A percentile compares a stretch with the other conserved stretches of the same genome.
Conservation (phyloP, 2,113 vertebrate species). For the Heterotilapia buettikoferi region DNA sequence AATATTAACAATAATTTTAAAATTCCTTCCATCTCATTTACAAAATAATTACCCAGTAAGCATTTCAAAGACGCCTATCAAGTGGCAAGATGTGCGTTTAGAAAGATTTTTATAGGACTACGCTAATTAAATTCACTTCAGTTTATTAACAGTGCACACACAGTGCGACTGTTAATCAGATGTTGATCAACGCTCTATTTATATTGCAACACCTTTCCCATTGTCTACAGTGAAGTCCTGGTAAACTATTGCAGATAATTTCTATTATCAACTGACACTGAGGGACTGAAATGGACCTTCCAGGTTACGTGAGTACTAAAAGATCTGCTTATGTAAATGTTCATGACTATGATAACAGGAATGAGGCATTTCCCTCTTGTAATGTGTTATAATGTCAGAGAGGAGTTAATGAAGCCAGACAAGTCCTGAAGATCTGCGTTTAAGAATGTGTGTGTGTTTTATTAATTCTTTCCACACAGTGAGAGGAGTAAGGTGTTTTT, state of each 20-base stretch:
- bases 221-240: not conserved
- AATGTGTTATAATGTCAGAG: not conserved
- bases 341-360: not conserved
- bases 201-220: not conserved
- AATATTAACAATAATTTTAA: not conserved
- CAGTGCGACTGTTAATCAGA: not conserved
- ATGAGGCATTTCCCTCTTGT: not conserved
- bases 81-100: not conserved
- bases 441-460: not conserved
- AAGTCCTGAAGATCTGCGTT: not conserved
- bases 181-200: not conserved
- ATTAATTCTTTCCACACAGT: constrained; percentile 34
- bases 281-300: accelerated
- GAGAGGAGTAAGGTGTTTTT: not conserved
- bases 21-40: not conserved
- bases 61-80: accelerated
- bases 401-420: not conserved
- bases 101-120: not conserved
- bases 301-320: accelerated
- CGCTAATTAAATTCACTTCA: accelerated
- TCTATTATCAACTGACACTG: not conserved
- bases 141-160: not conserved
- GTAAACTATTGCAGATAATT: not conserved
- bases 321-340: not conserved
- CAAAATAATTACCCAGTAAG: not conserved